Percentiles rank a stretch among this genome's conserved stretches.
phyloP scores from a whole-genome alignment of 1,140 invertebrate species.

The Stegodyphus dumicola region DNA sequence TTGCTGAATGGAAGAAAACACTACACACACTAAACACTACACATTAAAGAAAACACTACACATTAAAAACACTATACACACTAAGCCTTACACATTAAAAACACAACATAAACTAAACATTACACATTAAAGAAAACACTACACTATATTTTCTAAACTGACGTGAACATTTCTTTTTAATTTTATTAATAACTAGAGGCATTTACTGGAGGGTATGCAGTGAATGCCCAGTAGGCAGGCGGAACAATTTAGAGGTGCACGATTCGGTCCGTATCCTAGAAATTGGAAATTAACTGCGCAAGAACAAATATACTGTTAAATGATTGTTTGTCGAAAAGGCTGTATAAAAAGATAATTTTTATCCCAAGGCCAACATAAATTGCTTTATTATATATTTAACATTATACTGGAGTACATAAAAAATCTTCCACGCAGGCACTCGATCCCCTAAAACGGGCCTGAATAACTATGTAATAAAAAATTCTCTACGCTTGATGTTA shows the following conservation, averaged over 20 bases:
- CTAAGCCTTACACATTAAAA: too few species aligned
- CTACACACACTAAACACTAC: too few species aligned
- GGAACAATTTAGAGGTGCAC: background rate
- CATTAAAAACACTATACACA: too few species aligned
- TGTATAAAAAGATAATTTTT: background rate
- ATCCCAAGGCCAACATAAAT: background rate
- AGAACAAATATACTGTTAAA: background rate
- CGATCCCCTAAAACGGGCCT: background rate
- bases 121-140: too few species aligned
- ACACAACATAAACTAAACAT: too few species aligned
- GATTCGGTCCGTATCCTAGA: background rate
- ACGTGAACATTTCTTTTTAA: too few species aligned
- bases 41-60: too few species aligned
- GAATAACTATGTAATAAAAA: too few species aligned
- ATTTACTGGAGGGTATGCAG: background rate
- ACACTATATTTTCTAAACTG: too few species aligned
- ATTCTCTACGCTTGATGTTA: too few species aligned
- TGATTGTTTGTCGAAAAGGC: background rate
- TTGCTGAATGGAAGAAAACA: too few species aligned
- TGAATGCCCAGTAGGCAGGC: background rate
- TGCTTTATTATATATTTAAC: background rate
- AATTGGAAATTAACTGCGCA: background rate
- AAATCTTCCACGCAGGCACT: background rate
- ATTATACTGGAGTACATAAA: background rate
- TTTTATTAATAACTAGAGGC: background rate